A percentile compares a stretch with the other conserved stretches of the same genome.
Evolutionary conservation across 2,113 vertebrate species (phyloP).

Genomic region (Geococcyx californianus): DNA sequence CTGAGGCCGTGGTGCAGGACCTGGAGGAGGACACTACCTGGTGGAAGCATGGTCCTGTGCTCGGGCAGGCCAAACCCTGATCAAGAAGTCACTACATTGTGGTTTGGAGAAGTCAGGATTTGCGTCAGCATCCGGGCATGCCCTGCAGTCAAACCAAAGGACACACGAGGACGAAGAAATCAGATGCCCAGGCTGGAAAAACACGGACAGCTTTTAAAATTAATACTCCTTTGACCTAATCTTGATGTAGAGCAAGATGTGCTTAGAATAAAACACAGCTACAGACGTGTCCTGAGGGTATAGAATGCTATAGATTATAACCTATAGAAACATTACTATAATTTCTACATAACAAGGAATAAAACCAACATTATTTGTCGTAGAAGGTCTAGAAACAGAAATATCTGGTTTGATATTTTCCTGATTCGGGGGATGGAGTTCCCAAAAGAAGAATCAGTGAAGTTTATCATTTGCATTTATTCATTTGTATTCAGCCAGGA

Average conservation of each 20-base stretch:
- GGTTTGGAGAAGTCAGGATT: neutral
- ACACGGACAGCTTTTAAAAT: neutral
- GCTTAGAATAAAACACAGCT: neutral
- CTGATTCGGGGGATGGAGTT: neutral
- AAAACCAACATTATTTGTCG: neutral
- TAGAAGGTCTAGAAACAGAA: neutral
- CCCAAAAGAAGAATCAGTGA: neutral
- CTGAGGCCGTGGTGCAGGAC: neutral
- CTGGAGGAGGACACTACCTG: neutral
- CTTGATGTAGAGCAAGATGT: neutral
- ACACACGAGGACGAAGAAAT: neutral
- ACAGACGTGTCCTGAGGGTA: neutral
- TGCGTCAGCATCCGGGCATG: neutral
- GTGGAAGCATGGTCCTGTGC: neutral
- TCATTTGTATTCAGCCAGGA: neutral
- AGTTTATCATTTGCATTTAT: neutral
- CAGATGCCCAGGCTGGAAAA: neutral
- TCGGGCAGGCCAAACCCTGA: neutral
- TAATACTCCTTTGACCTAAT: neutral
- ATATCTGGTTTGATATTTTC: neutral
- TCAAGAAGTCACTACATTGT: neutral
- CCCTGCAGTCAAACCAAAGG: neutral
- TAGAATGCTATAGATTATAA: neutral
- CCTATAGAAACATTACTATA: neutral
- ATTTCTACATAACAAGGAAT: neutral